Evolutionary conservation across 2,113 vertebrate species (phyloP), one percentile per base, ranked within the genome.

Genomic region (Quiscalus mexicanus): DNA sequence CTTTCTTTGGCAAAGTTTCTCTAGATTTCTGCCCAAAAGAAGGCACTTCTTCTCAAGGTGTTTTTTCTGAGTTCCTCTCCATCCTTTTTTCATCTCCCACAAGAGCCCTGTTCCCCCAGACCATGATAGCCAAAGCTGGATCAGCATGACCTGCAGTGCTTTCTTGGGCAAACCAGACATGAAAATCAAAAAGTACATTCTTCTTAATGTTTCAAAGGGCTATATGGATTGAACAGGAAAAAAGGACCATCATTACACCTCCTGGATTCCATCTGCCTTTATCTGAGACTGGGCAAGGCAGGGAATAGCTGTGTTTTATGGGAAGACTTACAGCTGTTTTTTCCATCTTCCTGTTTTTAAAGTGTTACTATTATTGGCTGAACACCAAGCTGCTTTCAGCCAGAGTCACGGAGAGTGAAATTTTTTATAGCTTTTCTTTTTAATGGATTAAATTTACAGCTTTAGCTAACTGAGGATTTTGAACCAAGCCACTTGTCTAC

Each of bases 281-380:
- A 41, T 75, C 33, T 92, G 68, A 86, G 76, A 71, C 47, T 49
- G 35, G 15, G 44, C 22, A 74, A 89, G 39, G 39, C 82, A 81
- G 47, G 39, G 71, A 80, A 75, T 56, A 77, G 44, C 56, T 60
- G 20, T 68, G 56, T 58, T 95, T 91, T 79, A 74, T 39, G 35
- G 35, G 56, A 94, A 85, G 78, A 80, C 37, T 88, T 91, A 41
- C 8, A 90, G 59, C 84, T 90, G 83, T 17, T 96, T 86, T 94
- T 96, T 93, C 71, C 68, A 78, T 92, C 64, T 95, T 97, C 86
- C 39, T 96, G 93, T 70, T 95, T 97, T 94, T 84, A 35, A 96
- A 90, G 45, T 21, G 2, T 88, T 88, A 89, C 64, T 93, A 6
- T 84, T 96, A 25, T 28, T 95, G 94, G 93, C 73, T 41, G 75